Conservation (phyloP, 2,888 invertebrate species). For the Parelbella ahira region DNA sequence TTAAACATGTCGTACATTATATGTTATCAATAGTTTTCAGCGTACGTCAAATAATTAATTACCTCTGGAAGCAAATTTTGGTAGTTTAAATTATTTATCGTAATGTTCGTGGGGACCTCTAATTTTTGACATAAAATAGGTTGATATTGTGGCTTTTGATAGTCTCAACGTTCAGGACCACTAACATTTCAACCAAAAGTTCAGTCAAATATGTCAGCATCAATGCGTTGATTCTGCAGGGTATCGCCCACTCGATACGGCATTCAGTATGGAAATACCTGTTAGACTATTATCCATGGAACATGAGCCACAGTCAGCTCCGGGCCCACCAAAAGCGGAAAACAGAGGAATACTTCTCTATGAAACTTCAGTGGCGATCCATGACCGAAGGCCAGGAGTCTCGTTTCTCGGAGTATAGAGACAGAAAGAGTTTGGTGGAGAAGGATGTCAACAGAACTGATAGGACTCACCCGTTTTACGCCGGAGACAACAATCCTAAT, state of each 20-base stretch:
- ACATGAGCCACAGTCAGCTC: constrained; percentile 86
- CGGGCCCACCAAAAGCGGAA: constrained; percentile 85
- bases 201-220: too few relatives aligned
- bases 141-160: too few relatives aligned
- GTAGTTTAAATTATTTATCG: too few relatives aligned
- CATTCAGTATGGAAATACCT: constrained; percentile 97
- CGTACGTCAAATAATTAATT: too few relatives aligned
- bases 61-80: too few relatives aligned
- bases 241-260: constrained; percentile 87
- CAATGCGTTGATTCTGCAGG: constrained; percentile 81
- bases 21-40: too few relatives aligned
- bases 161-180: too few relatives aligned
- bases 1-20: too few relatives aligned
- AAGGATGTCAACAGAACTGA: constrained; percentile 99
- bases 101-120: too few relatives aligned
- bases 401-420: constrained; percentile 91
- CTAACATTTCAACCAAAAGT: too few relatives aligned
- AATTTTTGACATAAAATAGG: too few relatives aligned
- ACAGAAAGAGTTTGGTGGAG: constrained; percentile 95
- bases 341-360: constrained; percentile 92
- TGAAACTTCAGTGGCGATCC: constrained; percentile 98
- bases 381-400: constrained; percentile 93
- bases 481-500: constrained; percentile 96
- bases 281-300: constrained; percentile 93
- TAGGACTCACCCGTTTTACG: constrained; percentile 92